phyloP scores from a whole-genome alignment of 2,797 vertebrate genomes.

The Gymnoscopelus microlampas region DNA sequence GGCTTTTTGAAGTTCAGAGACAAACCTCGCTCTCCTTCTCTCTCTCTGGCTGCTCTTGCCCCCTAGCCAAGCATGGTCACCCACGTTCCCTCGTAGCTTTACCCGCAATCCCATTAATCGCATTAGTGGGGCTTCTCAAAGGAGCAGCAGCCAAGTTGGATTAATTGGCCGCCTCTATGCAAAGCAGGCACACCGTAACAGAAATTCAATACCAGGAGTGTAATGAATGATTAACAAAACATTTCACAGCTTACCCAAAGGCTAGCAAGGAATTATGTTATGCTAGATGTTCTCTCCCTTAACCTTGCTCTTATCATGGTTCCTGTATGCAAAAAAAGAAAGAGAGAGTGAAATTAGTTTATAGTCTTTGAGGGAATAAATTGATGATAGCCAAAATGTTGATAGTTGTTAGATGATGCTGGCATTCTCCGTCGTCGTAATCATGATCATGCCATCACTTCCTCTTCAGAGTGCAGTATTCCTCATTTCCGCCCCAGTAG shows the following conservation, averaged over 20 bases:
- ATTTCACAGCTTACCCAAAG: constrained; percentile 70
- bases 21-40: constrained; percentile 15
- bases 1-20: constrained; percentile 54
- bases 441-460: constrained; percentile 53
- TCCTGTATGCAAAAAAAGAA: constrained; percentile 22
- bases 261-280: constrained; percentile 61
- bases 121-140: constrained; percentile 72
- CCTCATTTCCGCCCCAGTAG: constrained; percentile 41
- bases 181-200: constrained; percentile 76
- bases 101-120: constrained; percentile 79
- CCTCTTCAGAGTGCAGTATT: constrained; percentile 44
- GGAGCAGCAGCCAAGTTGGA: constrained; percentile 72
- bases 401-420: constrained; percentile 61
- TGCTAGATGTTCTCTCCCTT: constrained; percentile 19
- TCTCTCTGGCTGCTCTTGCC: constrained; percentile 44
- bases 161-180: constrained; percentile 81
- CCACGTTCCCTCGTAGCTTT: constrained; percentile 61
- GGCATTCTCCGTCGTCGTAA: constrained; percentile 51
- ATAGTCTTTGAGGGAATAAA: constrained; percentile 12
- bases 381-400: constrained; percentile 22
- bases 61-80: constrained; percentile 52
- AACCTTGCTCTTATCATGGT: background rate
- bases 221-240: constrained; percentile 81
- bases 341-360: too few species aligned
- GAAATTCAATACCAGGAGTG: constrained; percentile 74